phyloP scores from a whole-genome alignment of 2,113 vertebrate genomes.

The Mionectes macconnelli region DNA sequence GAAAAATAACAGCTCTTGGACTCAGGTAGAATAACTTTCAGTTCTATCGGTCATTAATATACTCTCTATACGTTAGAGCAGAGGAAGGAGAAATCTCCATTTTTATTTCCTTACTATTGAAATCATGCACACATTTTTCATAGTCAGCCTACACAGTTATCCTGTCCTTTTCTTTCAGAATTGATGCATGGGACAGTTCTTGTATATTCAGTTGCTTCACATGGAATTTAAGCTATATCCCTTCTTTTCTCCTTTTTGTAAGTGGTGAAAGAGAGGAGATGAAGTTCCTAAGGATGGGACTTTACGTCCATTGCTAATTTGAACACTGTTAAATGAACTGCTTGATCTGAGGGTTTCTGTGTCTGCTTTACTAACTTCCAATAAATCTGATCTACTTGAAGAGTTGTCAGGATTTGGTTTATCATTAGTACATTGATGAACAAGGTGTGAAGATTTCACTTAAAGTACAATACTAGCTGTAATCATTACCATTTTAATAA shows the following conservation, averaged over 20 bases:
- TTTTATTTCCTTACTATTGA: not conserved
- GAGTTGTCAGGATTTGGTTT: not conserved
- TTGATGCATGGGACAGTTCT: not conserved
- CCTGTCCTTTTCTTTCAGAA: not conserved
- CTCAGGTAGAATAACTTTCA: not conserved
- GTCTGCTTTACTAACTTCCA: not conserved
- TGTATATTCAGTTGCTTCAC: not conserved
- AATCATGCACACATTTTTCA: not conserved
- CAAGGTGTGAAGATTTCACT: not conserved
- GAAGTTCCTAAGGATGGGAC: not conserved
- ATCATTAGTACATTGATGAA: not conserved
- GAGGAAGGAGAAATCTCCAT: not conserved
- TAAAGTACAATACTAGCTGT: not conserved
- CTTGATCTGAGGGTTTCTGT: not conserved
- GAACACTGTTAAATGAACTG: not conserved
- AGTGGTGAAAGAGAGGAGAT: not conserved
- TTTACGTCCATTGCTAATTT: not conserved
- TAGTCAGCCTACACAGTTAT: not conserved
- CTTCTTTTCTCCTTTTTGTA: not conserved
- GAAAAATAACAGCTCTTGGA: not conserved
- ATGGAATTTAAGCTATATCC: not conserved
- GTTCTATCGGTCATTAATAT: not conserved
- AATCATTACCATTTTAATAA: not conserved
- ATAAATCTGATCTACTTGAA: not conserved
- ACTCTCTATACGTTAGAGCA: not conserved